Evolutionary conservation across 2,888 invertebrate species (phyloP), one percentile per base, ranked within the genome.

Genomic region (Brachypalpus laphriformis): DNA sequence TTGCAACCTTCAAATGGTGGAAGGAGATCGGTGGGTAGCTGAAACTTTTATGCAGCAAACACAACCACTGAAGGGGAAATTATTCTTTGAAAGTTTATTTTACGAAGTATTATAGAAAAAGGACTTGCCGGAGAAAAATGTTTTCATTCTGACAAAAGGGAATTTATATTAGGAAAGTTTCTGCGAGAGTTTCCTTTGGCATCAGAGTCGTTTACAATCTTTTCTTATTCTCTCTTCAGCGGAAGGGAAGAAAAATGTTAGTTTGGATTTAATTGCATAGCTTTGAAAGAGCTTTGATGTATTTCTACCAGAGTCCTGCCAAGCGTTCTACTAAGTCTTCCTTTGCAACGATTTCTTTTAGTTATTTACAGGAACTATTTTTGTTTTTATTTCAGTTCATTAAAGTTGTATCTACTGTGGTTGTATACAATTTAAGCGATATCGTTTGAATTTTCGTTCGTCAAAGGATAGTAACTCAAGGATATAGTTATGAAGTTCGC

Each of bases 101-200:
- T 54, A 28, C 51, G 6, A 22, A 57, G 49, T 22, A 47, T n/a
- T n/a, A n/a, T n/a, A 22, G 47, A 25, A 25, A 25, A 59, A 68
- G 40, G 74, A 57, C 61, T 61, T 42, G 40, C 11, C 8, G n/a
- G 22, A 31, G 37, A 49, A 74, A 49, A 63, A 70, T 70, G 47
- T 65, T 70, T 78, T 18, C 49, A 8, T 61, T 49, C 65, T 40
- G 25, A 40, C 14, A 57, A 31, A 51, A 68, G 68, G 49, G 74
- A 83, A 75, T 80, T 80, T 80, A 63, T 82, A 83, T 80, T 80
- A 65, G 37, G 45, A 83, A 83, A 83, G 57, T 83, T 83, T 56
- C 47, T 45, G 9, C 28, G 5, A 22, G 37, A 47, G 51, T 47
- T 59, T 47, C 22, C 31, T 56, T 63, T 68, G 61, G 68, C 47